Base-by-base conservation (phyloP, 2,797 vertebrate species). In the Rhinichthys osculus region DNA sequence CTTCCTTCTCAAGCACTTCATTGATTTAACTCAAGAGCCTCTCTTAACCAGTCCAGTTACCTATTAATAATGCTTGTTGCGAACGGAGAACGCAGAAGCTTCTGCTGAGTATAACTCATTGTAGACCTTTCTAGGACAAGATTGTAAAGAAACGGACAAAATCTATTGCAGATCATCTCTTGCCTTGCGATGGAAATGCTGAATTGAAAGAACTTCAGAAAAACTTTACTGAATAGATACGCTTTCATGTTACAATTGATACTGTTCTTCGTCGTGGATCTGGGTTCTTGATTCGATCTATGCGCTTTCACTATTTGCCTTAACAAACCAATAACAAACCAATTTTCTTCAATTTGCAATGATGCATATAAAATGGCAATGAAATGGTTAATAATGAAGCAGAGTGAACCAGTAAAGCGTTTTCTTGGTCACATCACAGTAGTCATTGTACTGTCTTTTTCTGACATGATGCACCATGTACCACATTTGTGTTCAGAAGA, bases 1-100 rank as follows among this genome's bases (percentile, higher is more conserved):
- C 81, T 64, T 74, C 81, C 79, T 59, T 78, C 88, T 88, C 82
- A 85, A 90, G 91, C 87, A 85, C 88, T 87, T 78, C 87, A 90
- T 79, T 89, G 91, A 90, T 89, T 90, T 54, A 59, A 70, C 84
- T 87, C 84, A 88, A 90, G 87, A 78, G 84, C 44, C 84, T 83
- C 85, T 90, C 85, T 87, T 89, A 89, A 89, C 83, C 86, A 87
- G 82, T 71, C 85, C 86, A 77, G 86, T 83, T 81, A 85, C 81
- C 85, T 85, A 88, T 90, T 90, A 87, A 89, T 87, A 88, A 85
- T 85, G 86, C 66, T 78, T 72, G 85, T 62, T 85, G 80, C 23
- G 54, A 64, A 74, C 21, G 33, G 69, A 59, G 47, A 69, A 81
- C 4, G 57, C 59, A 40, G 17, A n/a, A 13, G 7, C 80, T 67